phyloP scores from a whole-genome alignment of 2,797 vertebrate genomes.

The Pipistrellus nathusii region DNA sequence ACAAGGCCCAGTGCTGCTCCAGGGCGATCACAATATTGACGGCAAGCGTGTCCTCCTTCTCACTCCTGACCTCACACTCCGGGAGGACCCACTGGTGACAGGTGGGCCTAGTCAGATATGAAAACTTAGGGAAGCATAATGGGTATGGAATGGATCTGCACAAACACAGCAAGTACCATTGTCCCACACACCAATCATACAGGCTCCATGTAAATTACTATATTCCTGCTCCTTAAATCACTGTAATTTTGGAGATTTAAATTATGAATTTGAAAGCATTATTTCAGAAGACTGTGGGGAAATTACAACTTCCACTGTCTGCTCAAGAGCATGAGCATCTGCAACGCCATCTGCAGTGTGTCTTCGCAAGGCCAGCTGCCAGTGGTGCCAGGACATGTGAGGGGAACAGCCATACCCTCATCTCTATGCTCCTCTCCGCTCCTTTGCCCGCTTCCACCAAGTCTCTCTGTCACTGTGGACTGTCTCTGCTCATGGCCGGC shows the following conservation, averaged over 20 bases:
- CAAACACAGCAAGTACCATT: background rate
- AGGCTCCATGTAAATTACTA: constrained; percentile 40
- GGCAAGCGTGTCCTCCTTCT: background rate
- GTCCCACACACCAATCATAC: background rate
- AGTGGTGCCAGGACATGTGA: fast-evolving
- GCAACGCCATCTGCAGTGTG: background rate
- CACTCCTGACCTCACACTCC: background rate
- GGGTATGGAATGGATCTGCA: background rate
- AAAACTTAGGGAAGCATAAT: background rate
- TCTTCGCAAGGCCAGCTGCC: background rate
- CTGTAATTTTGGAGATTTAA: background rate
- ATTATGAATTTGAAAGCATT: constrained; percentile 41
- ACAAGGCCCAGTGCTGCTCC: background rate
- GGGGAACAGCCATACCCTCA: background rate
- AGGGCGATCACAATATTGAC: background rate
- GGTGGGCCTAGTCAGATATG: background rate
- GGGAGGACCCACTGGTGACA: background rate
- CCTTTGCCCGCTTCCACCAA: background rate
- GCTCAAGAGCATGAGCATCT: background rate
- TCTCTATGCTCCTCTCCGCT: background rate
- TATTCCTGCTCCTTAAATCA: constrained; percentile 1
- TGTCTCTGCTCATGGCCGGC: background rate
- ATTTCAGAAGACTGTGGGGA: constrained; percentile 13
- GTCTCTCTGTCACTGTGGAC: background rate
- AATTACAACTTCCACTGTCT: background rate